Percentiles rank a stretch among this genome's conserved stretches.
Conservation (phyloP, 35 echinoderm and acorn worm genomes). For the Stichopus chloronotus region DNA sequence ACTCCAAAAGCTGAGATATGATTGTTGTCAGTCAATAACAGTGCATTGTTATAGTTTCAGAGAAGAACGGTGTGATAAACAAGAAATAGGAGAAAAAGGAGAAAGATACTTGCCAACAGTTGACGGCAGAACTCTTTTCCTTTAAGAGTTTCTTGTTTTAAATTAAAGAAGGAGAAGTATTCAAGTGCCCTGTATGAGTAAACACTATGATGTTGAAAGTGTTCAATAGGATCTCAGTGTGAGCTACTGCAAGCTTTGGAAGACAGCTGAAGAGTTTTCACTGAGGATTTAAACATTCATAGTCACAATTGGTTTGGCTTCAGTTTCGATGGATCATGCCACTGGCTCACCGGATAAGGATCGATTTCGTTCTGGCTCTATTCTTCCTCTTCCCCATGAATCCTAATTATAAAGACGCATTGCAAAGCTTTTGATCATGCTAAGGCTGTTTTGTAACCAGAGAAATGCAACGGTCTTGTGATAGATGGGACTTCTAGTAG, state of each 20-base stretch:
- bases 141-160: background rate
- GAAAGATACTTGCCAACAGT: background rate
- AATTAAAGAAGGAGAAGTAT: background rate
- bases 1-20: too few relatives aligned
- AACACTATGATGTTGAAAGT: background rate
- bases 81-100: background rate
- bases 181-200: background rate
- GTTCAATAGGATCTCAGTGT: background rate
- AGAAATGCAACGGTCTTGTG: constrained; percentile 5
- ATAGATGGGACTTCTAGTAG: background rate
- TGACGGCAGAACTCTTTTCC: background rate
- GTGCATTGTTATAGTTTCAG: too few relatives aligned
- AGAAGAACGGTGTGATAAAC: background rate
- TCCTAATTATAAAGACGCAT: too few relatives aligned
- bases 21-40: too few relatives aligned
- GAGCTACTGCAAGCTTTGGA: background rate
- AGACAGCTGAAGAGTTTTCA: background rate
- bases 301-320: background rate
- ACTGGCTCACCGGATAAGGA: background rate
- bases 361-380: background rate
- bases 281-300: background rate
- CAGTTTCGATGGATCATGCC: background rate
- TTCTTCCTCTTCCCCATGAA: background rate
- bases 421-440: background rate
- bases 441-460: background rate